Percentiles rank a stretch among this genome's conserved stretches.
phyloP scores from a whole-genome alignment of 23 tunicate species.

The Halocynthia aurantium region DNA sequence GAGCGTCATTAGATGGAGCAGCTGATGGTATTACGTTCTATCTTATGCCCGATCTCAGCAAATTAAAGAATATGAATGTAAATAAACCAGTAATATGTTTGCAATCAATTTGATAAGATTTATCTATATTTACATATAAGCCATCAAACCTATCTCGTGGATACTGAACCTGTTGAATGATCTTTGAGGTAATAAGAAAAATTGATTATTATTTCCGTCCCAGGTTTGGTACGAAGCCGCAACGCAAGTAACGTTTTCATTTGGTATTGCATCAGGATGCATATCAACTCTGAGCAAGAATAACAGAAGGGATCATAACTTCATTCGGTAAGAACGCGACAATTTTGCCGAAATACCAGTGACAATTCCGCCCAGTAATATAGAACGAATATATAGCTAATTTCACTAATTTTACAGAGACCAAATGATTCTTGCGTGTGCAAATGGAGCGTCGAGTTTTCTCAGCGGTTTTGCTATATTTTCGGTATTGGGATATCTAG shows the following conservation, averaged over 20 bases:
- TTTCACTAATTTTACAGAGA: constrained; percentile 1
- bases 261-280: background rate
- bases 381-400: background rate
- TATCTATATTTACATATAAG: too few relatives aligned
- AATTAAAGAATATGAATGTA: too few relatives aligned
- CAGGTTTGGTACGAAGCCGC: constrained; percentile 21
- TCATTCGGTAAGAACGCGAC: background rate
- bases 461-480: background rate
- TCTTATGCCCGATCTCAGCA: too few relatives aligned
- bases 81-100: too few relatives aligned
- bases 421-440: background rate
- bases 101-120: too few relatives aligned
- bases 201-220: too few relatives aligned
- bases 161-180: too few relatives aligned
- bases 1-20: too few relatives aligned
- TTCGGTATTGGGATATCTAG: constrained; percentile 6
- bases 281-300: constrained; percentile 2
- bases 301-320: constrained; percentile 9
- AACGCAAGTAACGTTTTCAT: background rate
- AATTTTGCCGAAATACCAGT: background rate
- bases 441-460: constrained; percentile 3
- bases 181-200: too few relatives aligned
- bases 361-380: background rate
- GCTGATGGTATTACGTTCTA: too few relatives aligned
- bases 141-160: too few relatives aligned